Base-by-base conservation (phyloP, 30 jellyfish, hydroid and myxozoan species). In the Sanderia malayensis region DNA sequence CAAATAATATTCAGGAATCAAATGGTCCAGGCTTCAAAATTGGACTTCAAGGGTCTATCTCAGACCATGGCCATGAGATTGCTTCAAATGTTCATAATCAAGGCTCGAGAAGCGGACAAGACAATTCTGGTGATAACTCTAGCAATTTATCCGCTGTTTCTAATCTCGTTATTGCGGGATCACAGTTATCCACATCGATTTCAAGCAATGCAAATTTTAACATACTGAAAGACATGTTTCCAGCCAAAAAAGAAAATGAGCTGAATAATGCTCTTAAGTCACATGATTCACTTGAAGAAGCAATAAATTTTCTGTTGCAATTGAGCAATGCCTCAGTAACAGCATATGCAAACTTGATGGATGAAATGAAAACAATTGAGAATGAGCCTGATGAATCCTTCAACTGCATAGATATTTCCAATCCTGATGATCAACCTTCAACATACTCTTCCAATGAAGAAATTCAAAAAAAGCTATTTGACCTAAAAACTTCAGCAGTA, bases 41-140 rank as follows among this genome's bases (percentile, higher is more conserved):
- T 37, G 52, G 52, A 37, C 52, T 37, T 37, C 52, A 37, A 37
- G 52, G 52, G 52, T 37, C 52, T 37, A 37, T 37, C 13, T 37
- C 52, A 37, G 52, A 37, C 52, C 52, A 37, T 37, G 52, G 52
- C 52, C 13, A 37, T 37, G 52, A 37, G 52, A 37, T 13, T 37
- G 52, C 52, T 13, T 37, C 52, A 37, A 37, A 37, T 37, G 52
- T 37, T 37, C 52, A 37, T 37, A 37, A 37, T 37, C 52, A 37
- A 37, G 52, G 52, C 52, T 37, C 52, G 10, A 37, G 52, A 37
- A 37, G 52, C 52, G 52, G 52, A 37, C 52, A 37, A 37, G 52
- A 37, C 6, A 37, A 37, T 37, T 37, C 52, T 37, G 52, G 52
- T 37, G 52, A 37, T 37, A 37, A 37, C 52, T 37, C 52, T 37